Evolutionary conservation across 1,140 invertebrate genomes (phyloP).

Genomic region (Hylaeus anthracinus): DNA sequence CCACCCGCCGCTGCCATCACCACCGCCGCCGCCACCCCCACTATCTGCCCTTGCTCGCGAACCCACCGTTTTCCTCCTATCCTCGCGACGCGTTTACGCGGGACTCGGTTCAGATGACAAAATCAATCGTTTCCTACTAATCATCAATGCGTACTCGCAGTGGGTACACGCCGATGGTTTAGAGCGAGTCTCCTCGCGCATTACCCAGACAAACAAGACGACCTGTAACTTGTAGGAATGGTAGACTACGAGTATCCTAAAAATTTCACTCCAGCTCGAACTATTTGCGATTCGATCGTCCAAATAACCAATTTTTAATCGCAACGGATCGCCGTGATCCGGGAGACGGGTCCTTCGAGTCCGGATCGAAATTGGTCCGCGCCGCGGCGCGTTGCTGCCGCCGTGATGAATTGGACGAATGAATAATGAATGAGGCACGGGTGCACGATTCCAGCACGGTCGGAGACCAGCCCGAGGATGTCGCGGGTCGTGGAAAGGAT

Average conservation of each 20-base stretch:
- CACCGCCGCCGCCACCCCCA: constrained; percentile 35
- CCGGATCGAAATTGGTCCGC: constrained; percentile 26
- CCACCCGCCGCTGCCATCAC: constrained; percentile 46
- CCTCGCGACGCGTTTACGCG: constrained; percentile 49
- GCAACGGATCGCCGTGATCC: not conserved
- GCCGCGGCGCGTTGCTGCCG: constrained; percentile 2
- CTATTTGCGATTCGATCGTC: no score
- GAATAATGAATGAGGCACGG: constrained; percentile 52
- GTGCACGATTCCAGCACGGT: constrained; percentile 19
- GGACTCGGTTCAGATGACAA: no score
- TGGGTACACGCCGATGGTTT: no score
- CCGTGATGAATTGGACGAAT: constrained; percentile 49
- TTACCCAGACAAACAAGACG: no score
- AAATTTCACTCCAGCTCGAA: no score
- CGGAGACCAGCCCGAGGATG: constrained; percentile 15
- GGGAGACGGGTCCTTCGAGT: not conserved
- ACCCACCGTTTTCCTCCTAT: not conserved
- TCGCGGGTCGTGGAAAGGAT: constrained; percentile 24
- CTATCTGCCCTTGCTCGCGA: constrained; percentile 39
- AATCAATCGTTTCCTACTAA: no score
- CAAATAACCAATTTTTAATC: no score
- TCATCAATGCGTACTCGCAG: no score
- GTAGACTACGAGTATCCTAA: no score
- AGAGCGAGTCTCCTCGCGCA: no score
- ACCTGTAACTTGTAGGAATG: no score